Percentiles rank a stretch among this genome's conserved stretches.
Conservation (phyloP, 1,140 invertebrate genomes). For the Phthorimaea operculella region DNA sequence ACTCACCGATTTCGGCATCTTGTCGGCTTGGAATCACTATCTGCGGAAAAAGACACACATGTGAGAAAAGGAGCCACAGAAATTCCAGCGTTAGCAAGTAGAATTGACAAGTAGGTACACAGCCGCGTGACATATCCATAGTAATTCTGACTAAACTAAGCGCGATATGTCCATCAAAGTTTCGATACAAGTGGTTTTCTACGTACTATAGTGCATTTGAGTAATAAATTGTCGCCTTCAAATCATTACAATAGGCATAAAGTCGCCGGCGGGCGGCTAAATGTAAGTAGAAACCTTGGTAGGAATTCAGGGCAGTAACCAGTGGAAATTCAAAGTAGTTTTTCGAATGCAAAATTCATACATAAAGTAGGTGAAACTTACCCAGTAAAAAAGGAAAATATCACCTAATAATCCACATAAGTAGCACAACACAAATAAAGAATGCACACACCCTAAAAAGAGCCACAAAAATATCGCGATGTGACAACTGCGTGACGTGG, state of each 20-base stretch:
- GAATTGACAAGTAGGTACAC: constrained; percentile 7
- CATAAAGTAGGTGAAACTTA: constrained; percentile 32
- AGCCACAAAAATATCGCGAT: constrained; percentile 66
- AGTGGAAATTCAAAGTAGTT: constrained; percentile 15
- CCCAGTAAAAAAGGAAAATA: constrained; percentile 60
- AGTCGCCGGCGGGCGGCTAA: constrained; percentile 36
- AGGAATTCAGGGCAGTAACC: constrained; percentile 23
- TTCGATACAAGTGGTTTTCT: constrained; percentile 14
- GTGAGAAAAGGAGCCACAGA: constrained; percentile 23
- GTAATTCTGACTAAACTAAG: constrained; percentile 31
- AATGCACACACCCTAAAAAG: constrained; percentile 64
- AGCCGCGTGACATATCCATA: constrained; percentile 35
- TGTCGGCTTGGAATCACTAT: constrained; percentile 58
- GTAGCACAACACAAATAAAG: constrained; percentile 66
- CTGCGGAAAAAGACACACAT: constrained; percentile 43
- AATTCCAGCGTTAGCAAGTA: constrained; percentile 16
- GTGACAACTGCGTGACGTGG: constrained; percentile 65
- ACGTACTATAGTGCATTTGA: constrained; percentile 25
- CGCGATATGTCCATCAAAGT: constrained; percentile 14
- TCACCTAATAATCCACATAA: constrained; percentile 68
- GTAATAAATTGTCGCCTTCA: constrained; percentile 34
- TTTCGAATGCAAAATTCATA: constrained; percentile 9
- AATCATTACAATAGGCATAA: constrained; percentile 41
- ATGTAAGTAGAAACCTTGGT: constrained; percentile 21
- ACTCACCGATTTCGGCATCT: constrained; percentile 66